Conservation (phyloP, 2,113 vertebrate genomes). For the Crypturellus undulatus region DNA sequence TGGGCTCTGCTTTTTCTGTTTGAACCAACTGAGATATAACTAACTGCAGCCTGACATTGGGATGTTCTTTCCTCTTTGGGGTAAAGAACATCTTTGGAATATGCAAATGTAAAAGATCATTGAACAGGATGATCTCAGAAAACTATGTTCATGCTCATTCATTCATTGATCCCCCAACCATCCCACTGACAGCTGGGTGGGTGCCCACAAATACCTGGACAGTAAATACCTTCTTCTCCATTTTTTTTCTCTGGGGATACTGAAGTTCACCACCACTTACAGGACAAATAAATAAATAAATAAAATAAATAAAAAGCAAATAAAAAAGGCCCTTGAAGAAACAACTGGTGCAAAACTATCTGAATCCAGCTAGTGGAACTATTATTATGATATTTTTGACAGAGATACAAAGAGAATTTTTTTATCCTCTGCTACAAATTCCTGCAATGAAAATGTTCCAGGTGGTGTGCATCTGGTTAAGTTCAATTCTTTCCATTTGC, state of each 20-base stretch:
- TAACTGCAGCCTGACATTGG: background rate
- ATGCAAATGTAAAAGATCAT: background rate
- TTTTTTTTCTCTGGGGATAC: background rate
- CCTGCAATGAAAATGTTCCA: conserved; percentile 34
- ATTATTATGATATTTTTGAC: conserved; percentile 1
- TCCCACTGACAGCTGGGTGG: background rate
- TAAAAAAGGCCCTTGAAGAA: background rate
- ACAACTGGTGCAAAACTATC: background rate
- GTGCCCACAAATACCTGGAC: background rate
- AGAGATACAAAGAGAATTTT: background rate
- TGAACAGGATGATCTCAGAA: background rate
- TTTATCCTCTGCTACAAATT: conserved; percentile 2
- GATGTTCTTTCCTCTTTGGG: background rate
- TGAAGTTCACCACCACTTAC: background rate
- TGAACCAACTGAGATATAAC: background rate
- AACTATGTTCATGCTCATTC: background rate
- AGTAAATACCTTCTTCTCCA: background rate
- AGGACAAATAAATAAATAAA: background rate
- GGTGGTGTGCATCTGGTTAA: conserved; percentile 46
- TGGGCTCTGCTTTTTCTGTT: background rate
- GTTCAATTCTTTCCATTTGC: conserved; percentile 12
- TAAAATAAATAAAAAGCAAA: background rate
- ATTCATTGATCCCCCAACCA: background rate
- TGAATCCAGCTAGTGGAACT: background rate
- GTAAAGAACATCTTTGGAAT: background rate